Evolutionary conservation across 2,113 vertebrate genomes (phyloP).

Genomic region (Centropus bengalensis): DNA sequence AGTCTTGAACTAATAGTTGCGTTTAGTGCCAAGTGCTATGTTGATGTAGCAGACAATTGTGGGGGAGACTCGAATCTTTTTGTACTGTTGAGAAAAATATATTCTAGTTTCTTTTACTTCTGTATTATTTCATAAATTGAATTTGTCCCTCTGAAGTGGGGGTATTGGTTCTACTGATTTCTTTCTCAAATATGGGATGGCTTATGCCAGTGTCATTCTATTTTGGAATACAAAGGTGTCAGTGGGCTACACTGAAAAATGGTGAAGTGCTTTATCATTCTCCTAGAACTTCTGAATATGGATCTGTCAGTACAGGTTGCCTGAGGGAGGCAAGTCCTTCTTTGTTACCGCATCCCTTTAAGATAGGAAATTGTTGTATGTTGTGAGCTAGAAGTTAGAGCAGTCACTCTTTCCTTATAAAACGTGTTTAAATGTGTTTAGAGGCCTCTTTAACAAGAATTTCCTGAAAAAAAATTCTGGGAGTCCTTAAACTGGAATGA

Average conservation of each 20-base stretch:
- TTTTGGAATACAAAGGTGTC: neutral
- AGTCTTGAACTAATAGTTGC: slow-evolving; percentile 45
- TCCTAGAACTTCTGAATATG: neutral
- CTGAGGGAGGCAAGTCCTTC: neutral
- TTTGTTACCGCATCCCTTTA: neutral
- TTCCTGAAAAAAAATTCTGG: neutral
- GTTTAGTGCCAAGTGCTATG: neutral
- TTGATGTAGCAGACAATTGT: slow-evolving; percentile 24
- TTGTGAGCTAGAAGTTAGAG: neutral
- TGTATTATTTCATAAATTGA: neutral
- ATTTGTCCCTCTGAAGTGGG: neutral
- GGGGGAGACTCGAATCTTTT: slow-evolving; percentile 15
- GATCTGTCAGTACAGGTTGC: neutral
- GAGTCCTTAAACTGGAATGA: neutral
- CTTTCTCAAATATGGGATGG: neutral
- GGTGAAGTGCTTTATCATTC: neutral
- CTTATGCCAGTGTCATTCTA: neutral
- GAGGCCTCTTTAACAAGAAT: neutral
- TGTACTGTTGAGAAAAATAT: neutral
- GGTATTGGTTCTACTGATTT: neutral
- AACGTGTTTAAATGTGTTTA: neutral
- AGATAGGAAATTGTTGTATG: neutral
- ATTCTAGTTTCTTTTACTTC: neutral
- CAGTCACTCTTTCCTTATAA: neutral
- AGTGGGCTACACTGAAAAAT: neutral